Evolutionary conservation across 2,797 vertebrate species (phyloP).

Genomic region (Chelon labrosus): DNA sequence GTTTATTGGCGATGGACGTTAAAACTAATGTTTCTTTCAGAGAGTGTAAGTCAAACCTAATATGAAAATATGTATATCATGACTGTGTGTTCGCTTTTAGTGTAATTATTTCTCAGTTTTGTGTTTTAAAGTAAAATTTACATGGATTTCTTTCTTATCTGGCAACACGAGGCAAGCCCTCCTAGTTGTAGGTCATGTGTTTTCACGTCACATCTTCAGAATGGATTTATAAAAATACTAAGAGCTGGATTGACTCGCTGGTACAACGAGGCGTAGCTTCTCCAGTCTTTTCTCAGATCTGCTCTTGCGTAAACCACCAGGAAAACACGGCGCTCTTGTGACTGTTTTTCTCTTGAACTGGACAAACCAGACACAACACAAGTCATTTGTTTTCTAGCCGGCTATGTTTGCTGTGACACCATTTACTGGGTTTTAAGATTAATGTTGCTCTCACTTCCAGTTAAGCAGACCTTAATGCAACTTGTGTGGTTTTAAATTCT

Average conservation of each 20-base stretch:
- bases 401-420: background rate
- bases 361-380: background rate
- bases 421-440: background rate
- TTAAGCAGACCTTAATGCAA: too few species aligned
- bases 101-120: background rate
- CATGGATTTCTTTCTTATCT: background rate
- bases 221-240: background rate
- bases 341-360: background rate
- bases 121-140: background rate
- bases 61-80: background rate
- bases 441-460: background rate
- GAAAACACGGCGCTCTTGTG: slow-evolving; percentile 24
- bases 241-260: accelerated
- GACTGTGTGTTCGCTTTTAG: background rate
- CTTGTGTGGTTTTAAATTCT: background rate
- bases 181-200: background rate
- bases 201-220: accelerated
- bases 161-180: background rate
- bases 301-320: accelerated
- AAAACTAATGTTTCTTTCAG: background rate
- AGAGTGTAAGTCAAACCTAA: background rate
- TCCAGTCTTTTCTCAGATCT: background rate
- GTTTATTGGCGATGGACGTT: background rate
- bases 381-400: slow-evolving; percentile 3
- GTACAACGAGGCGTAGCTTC: accelerated